Evolutionary conservation across 35 echinoderm and acorn worm species (phyloP), one percentile per base, ranked within the genome.

Genomic region (Nesometra sesokonis): DNA sequence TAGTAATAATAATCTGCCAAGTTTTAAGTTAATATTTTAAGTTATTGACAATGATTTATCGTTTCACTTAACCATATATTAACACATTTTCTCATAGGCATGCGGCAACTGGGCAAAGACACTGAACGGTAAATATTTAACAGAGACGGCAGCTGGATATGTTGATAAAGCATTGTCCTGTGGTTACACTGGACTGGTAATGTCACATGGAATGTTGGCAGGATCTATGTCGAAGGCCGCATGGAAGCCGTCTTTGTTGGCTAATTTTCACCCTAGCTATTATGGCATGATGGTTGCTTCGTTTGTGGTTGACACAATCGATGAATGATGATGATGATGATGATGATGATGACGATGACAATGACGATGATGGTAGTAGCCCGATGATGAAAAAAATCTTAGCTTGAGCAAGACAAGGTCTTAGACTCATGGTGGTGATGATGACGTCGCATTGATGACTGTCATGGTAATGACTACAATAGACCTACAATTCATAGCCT

Each of bases 281-380:
- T 91, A 91, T 67, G 89, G 89, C 27, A 91, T 91, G 89, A 91
- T 91, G 89, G 89, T 91, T 19, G 84, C 89, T 32, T 89, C 87
- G 27, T 89, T 89, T 89, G 32, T 47, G 13, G 38, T 7, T 43
- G 38, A n/a, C n/a, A n/a, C n/a, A n/a, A n/a, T n/a, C n/a, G n/a
- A n/a, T n/a, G n/a, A n/a, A n/a, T n/a, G n/a, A n/a, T n/a, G n/a
- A n/a, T n/a, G n/a, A n/a, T n/a, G n/a, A n/a, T n/a, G n/a, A n/a
- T n/a, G n/a, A n/a, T n/a, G n/a, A n/a, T n/a, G n/a, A n/a, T n/a
- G n/a, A n/a, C n/a, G n/a, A n/a, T n/a, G n/a, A n/a, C n/a, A n/a
- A n/a, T n/a, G n/a, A n/a, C n/a, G n/a, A n/a, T n/a, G n/a, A n/a
- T n/a, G n/a, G n/a, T n/a, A n/a, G n/a, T n/a, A n/a, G n/a, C n/a